These are phyloP conservation scores for Tachystola acroxantha DNA, from an alignment of 2,888 invertebrate genomes.

Conservation along the genomic window DNA sequence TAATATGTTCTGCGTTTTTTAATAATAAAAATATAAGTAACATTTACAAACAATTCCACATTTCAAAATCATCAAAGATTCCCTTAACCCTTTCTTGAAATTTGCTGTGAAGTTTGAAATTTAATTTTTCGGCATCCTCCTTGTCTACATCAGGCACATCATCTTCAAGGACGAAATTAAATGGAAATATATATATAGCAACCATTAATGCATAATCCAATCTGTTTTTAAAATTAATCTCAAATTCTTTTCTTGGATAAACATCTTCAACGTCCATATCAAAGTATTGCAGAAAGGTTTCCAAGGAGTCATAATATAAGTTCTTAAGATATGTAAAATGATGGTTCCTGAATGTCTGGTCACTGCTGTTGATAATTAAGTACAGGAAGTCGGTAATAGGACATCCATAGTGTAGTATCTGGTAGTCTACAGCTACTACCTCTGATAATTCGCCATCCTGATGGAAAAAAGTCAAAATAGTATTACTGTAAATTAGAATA, in stretches of 20 bases:
- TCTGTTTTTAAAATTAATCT: slow-evolving; percentile 26
- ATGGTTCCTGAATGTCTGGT: slow-evolving; percentile 26
- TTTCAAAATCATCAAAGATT: slow-evolving; percentile 32
- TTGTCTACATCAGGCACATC: slow-evolving; percentile 28
- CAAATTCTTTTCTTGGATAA: slow-evolving; percentile 31
- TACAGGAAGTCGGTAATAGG: slow-evolving; percentile 39
- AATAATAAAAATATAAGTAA: too few species aligned
- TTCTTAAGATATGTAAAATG: slow-evolving; percentile 31
- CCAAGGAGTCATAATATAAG: slow-evolving; percentile 26
- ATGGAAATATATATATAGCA: slow-evolving; percentile 23
- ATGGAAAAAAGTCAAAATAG: too few species aligned
- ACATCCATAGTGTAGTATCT: slow-evolving; percentile 32
- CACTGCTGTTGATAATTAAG: slow-evolving; percentile 31
- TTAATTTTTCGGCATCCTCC: slow-evolving; percentile 23
- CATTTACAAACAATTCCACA: slow-evolving; percentile 22
- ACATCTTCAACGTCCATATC: slow-evolving; percentile 26
- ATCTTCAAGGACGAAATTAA: slow-evolving; percentile 24
- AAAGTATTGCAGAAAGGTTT: slow-evolving; percentile 27
- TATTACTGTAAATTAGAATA: too few species aligned
- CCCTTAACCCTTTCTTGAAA: slow-evolving; percentile 25
- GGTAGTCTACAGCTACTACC: slow-evolving; percentile 40
- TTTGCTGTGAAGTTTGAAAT: slow-evolving; percentile 20
- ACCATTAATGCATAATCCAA: slow-evolving; percentile 29
- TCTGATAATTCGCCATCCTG: slow-evolving; percentile 33
- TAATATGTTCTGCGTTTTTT: too few species aligned